Evolutionary conservation across 2,113 vertebrate genomes (phyloP).

Genomic region (Eublepharis macularius): DNA sequence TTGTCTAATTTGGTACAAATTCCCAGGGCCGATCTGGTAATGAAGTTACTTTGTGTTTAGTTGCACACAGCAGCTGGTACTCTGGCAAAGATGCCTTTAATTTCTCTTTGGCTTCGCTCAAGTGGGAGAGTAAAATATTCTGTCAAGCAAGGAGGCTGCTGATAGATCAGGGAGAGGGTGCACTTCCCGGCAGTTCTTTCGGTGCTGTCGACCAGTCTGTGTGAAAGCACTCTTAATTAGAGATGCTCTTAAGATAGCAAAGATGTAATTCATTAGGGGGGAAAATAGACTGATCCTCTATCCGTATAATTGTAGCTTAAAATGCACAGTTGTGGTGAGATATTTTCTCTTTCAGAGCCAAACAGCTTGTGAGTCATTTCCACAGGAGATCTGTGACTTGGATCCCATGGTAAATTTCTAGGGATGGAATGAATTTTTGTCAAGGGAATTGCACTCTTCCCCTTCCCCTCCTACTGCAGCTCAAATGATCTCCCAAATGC

Average conservation of each 20-base stretch:
- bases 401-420: too few species aligned
- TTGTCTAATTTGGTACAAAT: background rate
- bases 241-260: constrained; percentile 2
- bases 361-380: too few species aligned
- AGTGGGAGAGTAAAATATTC: constrained; percentile 5
- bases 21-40: constrained; percentile 9
- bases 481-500: too few species aligned
- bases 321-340: background rate
- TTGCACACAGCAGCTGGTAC: constrained; percentile 15
- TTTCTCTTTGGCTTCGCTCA: constrained; percentile 2
- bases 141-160: background rate
- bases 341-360: background rate
- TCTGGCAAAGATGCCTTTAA: background rate
- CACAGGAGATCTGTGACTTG: too few species aligned
- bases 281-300: background rate
- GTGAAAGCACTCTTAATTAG: constrained; percentile 17
- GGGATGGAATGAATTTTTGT: too few species aligned
- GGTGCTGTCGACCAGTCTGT: background rate
- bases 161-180: background rate
- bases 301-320: background rate
- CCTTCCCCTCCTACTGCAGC: background rate
- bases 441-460: too few species aligned
- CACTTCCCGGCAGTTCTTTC: background rate
- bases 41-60: constrained; percentile 15
- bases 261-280: constrained; percentile 17